Percentiles rank a stretch among this genome's conserved stretches.
Conservation (phyloP, 2,888 invertebrate genomes). For the Reticulitermes lucifugus region DNA sequence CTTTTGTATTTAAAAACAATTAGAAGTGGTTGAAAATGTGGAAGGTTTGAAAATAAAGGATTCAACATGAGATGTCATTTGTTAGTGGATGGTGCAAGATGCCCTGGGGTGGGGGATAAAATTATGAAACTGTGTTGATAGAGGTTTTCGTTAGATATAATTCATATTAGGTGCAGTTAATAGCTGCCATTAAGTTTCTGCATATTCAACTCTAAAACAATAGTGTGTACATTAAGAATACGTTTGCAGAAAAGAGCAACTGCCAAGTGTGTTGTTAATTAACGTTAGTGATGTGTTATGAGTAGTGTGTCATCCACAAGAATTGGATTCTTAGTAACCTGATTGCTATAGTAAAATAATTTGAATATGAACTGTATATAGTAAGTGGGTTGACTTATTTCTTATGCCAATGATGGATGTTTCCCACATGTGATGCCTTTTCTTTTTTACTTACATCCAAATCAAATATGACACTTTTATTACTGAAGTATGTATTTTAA, state of each 20-base stretch:
- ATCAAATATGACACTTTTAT: not conserved
- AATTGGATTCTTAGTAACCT: not conserved
- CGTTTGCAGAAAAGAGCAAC: not conserved
- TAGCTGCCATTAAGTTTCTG: constrained; percentile 8
- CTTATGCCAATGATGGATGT: not conserved
- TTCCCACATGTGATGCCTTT: not conserved
- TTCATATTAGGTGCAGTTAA: not conserved
- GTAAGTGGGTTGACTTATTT: not conserved
- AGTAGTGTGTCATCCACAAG: not conserved
- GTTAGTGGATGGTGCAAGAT: not conserved
- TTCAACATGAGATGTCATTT: not conserved
- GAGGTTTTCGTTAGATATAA: not conserved
- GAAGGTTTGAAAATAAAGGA: not conserved
- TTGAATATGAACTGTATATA: not conserved
- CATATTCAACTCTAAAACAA: constrained; percentile 1
- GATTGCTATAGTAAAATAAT: not conserved
- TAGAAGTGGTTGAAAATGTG: constrained; percentile 1
- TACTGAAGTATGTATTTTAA: not conserved
- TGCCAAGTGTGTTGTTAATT: not conserved
- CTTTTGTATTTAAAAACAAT: not conserved
- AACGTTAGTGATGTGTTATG: not conserved
- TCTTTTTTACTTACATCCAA: not conserved
- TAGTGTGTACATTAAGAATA: not conserved
- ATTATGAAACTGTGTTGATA: not conserved
- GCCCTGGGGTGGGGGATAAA: not conserved